Conservation (phyloP, 2,888 invertebrate species). For the Oligia latruncula region DNA sequence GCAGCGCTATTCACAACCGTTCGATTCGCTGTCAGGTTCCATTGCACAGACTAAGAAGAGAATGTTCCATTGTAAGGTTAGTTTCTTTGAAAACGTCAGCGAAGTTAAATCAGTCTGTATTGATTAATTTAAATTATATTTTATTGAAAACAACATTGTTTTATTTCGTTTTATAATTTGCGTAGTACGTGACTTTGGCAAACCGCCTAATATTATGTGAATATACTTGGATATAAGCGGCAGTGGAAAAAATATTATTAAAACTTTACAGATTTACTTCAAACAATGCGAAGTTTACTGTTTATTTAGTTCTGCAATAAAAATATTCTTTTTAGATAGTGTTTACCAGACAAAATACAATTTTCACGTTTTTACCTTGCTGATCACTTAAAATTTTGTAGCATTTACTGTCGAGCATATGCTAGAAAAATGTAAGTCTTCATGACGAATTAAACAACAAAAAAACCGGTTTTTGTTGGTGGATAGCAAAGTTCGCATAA, state of each 20-base stretch:
- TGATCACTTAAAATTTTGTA: too few relatives aligned
- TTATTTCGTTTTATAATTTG: background rate
- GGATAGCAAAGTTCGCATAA: background rate
- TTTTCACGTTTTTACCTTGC: background rate
- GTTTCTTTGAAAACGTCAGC: background rate
- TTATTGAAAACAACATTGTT: background rate
- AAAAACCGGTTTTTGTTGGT: background rate
- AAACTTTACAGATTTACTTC: background rate
- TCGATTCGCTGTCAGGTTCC: background rate
- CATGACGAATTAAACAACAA: background rate
- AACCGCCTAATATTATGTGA: background rate
- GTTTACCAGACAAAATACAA: background rate
- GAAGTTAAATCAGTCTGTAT: background rate
- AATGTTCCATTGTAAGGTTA: background rate
- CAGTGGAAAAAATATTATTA: background rate
- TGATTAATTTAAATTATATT: background rate
- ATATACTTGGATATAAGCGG: background rate
- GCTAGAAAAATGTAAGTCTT: background rate
- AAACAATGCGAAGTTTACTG: background rate
- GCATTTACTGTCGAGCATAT: too few relatives aligned
- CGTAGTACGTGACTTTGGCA: background rate
- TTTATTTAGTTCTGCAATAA: background rate
- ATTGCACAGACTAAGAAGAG: too few relatives aligned
- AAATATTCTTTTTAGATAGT: background rate
- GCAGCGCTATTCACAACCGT: background rate